Evolutionary conservation across 2,113 vertebrate genomes (phyloP), one percentile per base, ranked within the genome.

Genomic region (Fukomys damarensis): DNA sequence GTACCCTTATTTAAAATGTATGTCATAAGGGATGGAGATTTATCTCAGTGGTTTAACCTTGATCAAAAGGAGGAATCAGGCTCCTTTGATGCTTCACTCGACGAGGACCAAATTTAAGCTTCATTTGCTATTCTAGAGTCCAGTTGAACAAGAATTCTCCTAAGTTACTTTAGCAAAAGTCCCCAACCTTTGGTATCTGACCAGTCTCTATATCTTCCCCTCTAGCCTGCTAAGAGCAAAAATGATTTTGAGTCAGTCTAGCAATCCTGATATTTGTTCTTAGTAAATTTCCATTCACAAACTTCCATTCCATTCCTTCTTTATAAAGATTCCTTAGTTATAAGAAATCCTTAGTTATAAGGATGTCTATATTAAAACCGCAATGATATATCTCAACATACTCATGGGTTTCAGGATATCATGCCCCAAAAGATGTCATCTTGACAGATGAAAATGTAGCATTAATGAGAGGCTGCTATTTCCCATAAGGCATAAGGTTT

Each of bases 11-110:
- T 94, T 98, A 96, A 98, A 97, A 95, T 76, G 66, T 95, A 35
- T 93, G 92, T 98, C 95, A 58, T 63, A 97, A 98, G 97, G 77
- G n/a, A n/a, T n/a, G n/a, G n/a, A n/a, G n/a, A n/a, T n/a, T n/a
- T n/a, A n/a, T n/a, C n/a, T n/a, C n/a, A n/a, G n/a, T n/a, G n/a
- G n/a, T n/a, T n/a, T n/a, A n/a, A n/a, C 17, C 52, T 90, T 58
- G 52, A 61, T 7, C 12, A 35, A 70, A 43, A 24, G 8, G 6
- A 66, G 2, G 9, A 82, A 5, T 56, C 30, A 58, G 49, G 19
- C 38, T 70, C 28, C 7, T 56, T n/a, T 56, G 3, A 58, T 7
- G 1, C 20, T 38, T n/a, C 30, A 30, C n/a, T 68, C 56, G 4
- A 70, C 20, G 26, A 35, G 8, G 3, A n/a, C 19, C 38, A 68